Base-by-base conservation (phyloP, 2,888 invertebrate genomes). In the Volucella zonaria region DNA sequence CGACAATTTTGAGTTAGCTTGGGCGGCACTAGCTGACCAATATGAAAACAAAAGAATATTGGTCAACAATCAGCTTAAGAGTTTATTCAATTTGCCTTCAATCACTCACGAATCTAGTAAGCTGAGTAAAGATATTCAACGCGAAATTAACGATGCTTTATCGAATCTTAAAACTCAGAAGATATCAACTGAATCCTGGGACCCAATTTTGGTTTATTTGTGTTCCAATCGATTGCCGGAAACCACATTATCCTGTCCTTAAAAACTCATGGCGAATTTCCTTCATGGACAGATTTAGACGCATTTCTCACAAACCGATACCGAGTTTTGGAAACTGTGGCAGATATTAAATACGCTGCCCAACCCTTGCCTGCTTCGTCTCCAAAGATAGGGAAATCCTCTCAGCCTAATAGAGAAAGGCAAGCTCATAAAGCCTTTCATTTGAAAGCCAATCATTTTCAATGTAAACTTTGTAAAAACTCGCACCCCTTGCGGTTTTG, bases 401-500 rank as follows among this genome's bases (percentile, higher is more conserved):
- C 3, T 3, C 40, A 49, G 11, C 11, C 38, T 8, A 49, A 8
- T 49, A 49, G 9, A 9, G 49, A 49, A 62, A 64, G 18, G 8
- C 51, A 51, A 38, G 51, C 10, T 1, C 59, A 59, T 49, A 64
- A 64, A 14, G 62, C 49, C 8, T 64, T 49, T 64, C 49, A 51
- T 8, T 8, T 52, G 15, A 51, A 64, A 18, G 14, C 18, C 18
- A 52, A 18, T 18, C 3, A 43, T 18, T 15, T 18, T 23, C 66
- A 52, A 52, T 66, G 52, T 12, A 66, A 51, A n/a, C 66, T 66
- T 15, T 52, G 66, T 8, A 52, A 52, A 51, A 12, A 6, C 9
- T 42, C 18, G 31, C 66, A 52, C 18, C 66, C 40, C 18, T 51
- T 66, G 42, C 18, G 66, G 42, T 23, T 66, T 42, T 66, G 52